Evolutionary conservation across 2,888 invertebrate genomes (phyloP), one percentile per base, ranked within the genome.

Genomic region (Tenthredo livida): DNA sequence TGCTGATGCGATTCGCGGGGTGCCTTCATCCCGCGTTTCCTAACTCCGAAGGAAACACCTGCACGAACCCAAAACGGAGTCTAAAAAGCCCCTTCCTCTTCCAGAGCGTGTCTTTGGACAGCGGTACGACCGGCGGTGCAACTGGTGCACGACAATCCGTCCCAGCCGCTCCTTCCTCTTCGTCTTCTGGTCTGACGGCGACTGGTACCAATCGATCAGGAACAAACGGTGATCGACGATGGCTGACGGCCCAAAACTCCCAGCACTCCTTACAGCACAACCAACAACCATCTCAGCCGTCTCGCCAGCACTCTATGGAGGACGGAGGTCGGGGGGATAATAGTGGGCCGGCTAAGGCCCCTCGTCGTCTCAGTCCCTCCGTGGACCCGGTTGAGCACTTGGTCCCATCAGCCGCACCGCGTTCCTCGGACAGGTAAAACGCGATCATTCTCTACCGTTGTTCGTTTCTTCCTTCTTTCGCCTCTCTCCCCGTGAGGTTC

Each of bases 321-420:
- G 90, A 90, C 84, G 90, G 89, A 85, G 87, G 88, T 85, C 89
- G 90, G 85, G 91, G 90, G 89, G 92, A 80, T 37, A 58, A 50
- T 61, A 61, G 80, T 37, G 80, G 86, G 86, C 90, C 87, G 88
- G 92, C 90, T 86, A 89, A 91, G 86, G 90, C 91, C 85, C 90
- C 91, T 84, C 91, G 92, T 72, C 91, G 93, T 88, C 91, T 94
- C 93, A 94, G 94, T 94, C 94, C 94, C 86, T 93, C 93, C 89
- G 91, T 93, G 90, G 94, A 94, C 90, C 89, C 93, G 88, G 92
- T 92, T 88, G 94, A 92, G 88, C 89, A 90, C 88, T 87, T 88
- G 87, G 88, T 85, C 86, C 67, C 86, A 73, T 84, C 85, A 33
- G 75, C 88, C 85, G 87, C 89, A 85, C 87, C 90, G 87, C 90